phyloP scores from a whole-genome alignment of 1,140 invertebrate species.

The Psix sp. region DNA sequence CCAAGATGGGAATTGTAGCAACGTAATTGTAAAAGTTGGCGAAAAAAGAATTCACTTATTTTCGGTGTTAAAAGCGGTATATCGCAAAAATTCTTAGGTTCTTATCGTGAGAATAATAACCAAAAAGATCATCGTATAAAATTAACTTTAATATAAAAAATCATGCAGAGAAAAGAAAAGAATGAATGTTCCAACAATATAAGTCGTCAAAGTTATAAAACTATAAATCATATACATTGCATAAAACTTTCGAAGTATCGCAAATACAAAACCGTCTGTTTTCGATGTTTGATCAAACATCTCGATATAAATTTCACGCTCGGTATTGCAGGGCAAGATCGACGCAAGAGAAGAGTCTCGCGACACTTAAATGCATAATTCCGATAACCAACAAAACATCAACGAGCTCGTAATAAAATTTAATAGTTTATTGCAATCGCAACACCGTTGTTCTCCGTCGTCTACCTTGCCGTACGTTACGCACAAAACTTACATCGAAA shows the following conservation, averaged over 20 bases:
- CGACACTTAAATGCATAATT: conserved; percentile 7
- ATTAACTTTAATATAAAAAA: conserved; percentile 55
- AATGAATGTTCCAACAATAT: conserved; percentile 26
- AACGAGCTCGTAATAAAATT: conserved; percentile 22
- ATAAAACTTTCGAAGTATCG: conserved; percentile 32
- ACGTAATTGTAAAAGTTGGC: conserved; percentile 12
- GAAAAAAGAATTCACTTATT: conserved; percentile 6
- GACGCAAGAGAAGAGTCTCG: conserved; percentile 10
- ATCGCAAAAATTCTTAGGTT: background rate
- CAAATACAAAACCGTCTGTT: conserved; percentile 22
- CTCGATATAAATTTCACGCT: conserved; percentile 14
- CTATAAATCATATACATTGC: conserved; percentile 36
- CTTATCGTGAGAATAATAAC: conserved; percentile 31
- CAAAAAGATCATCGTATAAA: conserved; percentile 44
- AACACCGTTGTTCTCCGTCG: conserved; percentile 6
- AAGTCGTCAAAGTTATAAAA: conserved; percentile 38
- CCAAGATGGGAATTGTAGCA: conserved; percentile 13
- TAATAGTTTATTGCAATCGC: conserved; percentile 31
- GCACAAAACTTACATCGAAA: conserved; percentile 31
- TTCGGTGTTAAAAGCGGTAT: background rate
- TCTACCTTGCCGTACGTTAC: conserved; percentile 12
- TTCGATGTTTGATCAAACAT: conserved; percentile 1
- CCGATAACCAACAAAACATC: conserved; percentile 15
- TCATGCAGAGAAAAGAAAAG: conserved; percentile 29
- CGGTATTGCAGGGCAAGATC: conserved; percentile 6